phyloP scores from a whole-genome alignment of 37 sponge, comb jelly and placozoan species.

The Chondrosia reniformis region DNA sequence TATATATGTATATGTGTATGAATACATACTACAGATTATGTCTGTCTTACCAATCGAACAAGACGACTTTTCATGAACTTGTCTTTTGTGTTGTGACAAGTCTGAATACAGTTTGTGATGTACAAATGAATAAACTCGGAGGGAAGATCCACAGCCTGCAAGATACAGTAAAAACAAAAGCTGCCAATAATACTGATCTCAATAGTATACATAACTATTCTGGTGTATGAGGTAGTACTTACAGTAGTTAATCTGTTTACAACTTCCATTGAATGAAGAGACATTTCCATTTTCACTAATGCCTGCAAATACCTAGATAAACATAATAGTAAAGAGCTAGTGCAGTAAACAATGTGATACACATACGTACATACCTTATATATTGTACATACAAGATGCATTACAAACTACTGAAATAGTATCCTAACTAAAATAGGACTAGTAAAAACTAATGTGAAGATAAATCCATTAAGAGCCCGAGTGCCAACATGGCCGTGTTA shows the following conservation, averaged over 20 bases:
- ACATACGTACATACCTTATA: too few species aligned
- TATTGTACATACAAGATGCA: not conserved
- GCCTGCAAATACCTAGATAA: slow-evolving; percentile 65
- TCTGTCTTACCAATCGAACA: slow-evolving; percentile 72
- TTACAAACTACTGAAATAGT: too few species aligned
- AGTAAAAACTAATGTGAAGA: too few species aligned
- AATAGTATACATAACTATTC: not conserved
- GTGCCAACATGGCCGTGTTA: too few species aligned
- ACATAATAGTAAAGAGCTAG: not conserved
- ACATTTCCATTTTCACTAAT: slow-evolving; percentile 95
- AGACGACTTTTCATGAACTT: slow-evolving; percentile 78
- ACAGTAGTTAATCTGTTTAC: slow-evolving; percentile 85
- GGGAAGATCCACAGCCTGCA: slow-evolving; percentile 88
- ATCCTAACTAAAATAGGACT: too few species aligned
- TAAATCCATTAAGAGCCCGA: too few species aligned
- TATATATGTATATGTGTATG: not conserved
- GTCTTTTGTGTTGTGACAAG: slow-evolving; percentile 80
- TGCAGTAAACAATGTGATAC: not conserved
- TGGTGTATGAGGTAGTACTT: not conserved
- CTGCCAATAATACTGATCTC: not conserved
- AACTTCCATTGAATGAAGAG: slow-evolving; percentile 97
- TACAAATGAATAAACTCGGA: slow-evolving; percentile 95
- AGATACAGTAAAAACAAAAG: not conserved
- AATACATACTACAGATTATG: too few species aligned
- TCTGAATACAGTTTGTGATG: slow-evolving; percentile 89